phyloP scores from a whole-genome alignment of 2,888 invertebrate species.

The Catocala fraxini region DNA sequence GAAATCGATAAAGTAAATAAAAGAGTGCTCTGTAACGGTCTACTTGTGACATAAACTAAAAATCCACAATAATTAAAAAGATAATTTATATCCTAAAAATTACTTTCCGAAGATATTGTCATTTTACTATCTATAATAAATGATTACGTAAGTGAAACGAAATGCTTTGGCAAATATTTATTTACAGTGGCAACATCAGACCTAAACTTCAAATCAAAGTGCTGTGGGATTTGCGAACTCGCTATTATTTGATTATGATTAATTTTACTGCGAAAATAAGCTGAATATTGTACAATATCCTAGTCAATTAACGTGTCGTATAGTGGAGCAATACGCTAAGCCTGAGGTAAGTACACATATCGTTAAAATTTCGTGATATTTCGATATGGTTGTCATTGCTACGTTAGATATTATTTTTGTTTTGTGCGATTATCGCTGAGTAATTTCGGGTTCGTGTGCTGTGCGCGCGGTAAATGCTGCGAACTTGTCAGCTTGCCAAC shows the following conservation, averaged over 20 bases:
- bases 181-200: conserved; percentile 34
- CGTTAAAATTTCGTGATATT: conserved; percentile 16
- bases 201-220: conserved; percentile 51
- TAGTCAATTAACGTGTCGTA: conserved; percentile 30
- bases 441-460: conserved; percentile 54
- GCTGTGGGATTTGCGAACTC: conserved; percentile 35
- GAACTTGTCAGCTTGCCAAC: conserved; percentile 52
- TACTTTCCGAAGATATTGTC: too few species aligned
- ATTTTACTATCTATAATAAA: too few species aligned
- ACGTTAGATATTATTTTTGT: conserved; percentile 58
- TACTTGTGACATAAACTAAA: too few species aligned
- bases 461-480: conserved; percentile 33
- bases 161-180: conserved; percentile 29
- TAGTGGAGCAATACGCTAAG: conserved; percentile 24
- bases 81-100: too few species aligned
- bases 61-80: too few species aligned
- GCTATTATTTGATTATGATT: conserved; percentile 51
- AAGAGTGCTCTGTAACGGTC: too few species aligned
- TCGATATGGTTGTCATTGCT: conserved; percentile 35
- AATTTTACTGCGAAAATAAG: conserved; percentile 47
- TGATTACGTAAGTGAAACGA: conserved; percentile 15
- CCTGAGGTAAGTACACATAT: conserved; percentile 37
- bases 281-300: conserved; percentile 29
- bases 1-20: too few species aligned
- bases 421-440: conserved; percentile 63